Percentiles rank a stretch among this genome's conserved stretches.
These are phyloP conservation scores for Phrynosoma blainvillii DNA, from an alignment of 2,113 vertebrate species.

Conservation along the genomic window DNA sequence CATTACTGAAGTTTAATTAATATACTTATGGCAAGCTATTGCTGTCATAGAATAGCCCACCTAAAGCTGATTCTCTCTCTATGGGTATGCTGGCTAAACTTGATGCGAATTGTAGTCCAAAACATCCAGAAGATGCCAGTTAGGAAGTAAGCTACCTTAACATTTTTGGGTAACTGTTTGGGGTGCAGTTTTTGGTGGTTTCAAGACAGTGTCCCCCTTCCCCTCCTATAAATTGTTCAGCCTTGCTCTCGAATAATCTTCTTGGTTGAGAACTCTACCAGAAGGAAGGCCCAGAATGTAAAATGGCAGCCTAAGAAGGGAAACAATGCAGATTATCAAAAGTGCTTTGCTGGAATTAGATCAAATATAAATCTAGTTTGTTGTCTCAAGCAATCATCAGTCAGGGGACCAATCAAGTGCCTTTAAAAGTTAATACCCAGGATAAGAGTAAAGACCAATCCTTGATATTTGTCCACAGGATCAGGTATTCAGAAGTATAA, in stretches of 20 bases:
- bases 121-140: neutral
- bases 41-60: neutral
- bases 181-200: neutral
- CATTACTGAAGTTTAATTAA: neutral
- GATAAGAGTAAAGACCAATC: neutral
- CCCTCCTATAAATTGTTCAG: neutral
- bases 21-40: neutral
- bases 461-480: neutral
- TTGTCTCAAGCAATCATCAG: neutral
- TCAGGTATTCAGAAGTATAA: neutral
- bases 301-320: neutral
- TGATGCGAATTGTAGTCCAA: neutral
- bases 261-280: neutral
- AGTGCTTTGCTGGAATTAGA: neutral
- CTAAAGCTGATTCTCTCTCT: neutral
- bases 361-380: neutral
- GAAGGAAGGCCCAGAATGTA: neutral
- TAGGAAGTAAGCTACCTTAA: neutral
- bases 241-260: neutral
- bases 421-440: neutral
- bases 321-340: neutral
- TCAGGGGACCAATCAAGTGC: neutral
- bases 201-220: neutral
- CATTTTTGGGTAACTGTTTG: neutral
- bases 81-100: neutral